Base-by-base conservation (phyloP, 1,140 invertebrate genomes). In the Magallana angulata region DNA sequence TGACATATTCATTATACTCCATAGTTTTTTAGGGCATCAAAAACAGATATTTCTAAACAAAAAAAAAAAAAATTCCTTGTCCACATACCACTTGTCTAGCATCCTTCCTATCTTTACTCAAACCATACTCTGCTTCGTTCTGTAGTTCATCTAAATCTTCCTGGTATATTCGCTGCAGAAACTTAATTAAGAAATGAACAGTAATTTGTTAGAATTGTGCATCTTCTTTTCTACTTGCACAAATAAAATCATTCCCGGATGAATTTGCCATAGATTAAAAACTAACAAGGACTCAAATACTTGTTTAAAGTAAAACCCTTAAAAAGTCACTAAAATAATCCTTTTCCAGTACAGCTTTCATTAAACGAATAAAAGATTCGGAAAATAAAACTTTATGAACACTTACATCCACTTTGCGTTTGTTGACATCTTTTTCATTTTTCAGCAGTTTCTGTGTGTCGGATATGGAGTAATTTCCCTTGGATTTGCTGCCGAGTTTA, bases 121-220 rank as follows among this genome's bases (percentile, higher is more conserved):
- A 36, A 16, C 88, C 85, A 81, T 89, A 84, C 11, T 91, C 86
- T 60, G 90, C 90, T 64, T 93, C 92, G 71, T 92, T 90, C 14
- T 84, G 85, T 9, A 92, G 60, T 18, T 94, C 92, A 89, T 90
- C 92, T 59, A 92, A 87, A 81, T 93, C 93, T 86, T 93, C 92
- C 56, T 90, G 60, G 82, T 93, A 94, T 62, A 92, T 90, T 87
- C 92, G 92, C 71, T 91, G 89, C 24, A 93, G 83, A 85, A 93
- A 91, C 93, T 94, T 89, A 56, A 90, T 80, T 1, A 76, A 68
- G 57, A 81, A 86, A 86, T 83, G 24, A 24, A 1, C 48, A 36
- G 4, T 18, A 0, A 80, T 2, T 36, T 64, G 0, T 64, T 18
- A 64, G 7, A 64, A 64, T 5, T 5, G 5, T 48, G 36, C 5